phyloP scores from a whole-genome alignment of 1,140 invertebrate genomes.

The Hyphantria cunea region DNA sequence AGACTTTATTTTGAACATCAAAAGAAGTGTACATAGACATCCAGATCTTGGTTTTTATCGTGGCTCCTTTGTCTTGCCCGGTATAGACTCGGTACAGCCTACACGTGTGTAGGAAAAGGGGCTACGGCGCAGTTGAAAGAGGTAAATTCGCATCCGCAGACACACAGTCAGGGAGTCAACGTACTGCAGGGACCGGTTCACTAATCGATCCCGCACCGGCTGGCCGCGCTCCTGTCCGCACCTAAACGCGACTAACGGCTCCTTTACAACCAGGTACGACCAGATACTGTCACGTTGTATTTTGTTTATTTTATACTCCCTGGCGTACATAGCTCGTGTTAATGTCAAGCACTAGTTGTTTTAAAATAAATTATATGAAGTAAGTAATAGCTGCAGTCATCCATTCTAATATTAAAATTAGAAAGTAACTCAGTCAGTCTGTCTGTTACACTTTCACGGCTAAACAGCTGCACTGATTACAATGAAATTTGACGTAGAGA shows the following conservation, averaged over 20 bases:
- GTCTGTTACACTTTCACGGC: too few relatives aligned
- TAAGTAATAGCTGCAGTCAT: too few relatives aligned
- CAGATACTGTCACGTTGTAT: slow-evolving; percentile 28
- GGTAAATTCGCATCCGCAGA: slow-evolving; percentile 64
- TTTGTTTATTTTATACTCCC: slow-evolving; percentile 18
- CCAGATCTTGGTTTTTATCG: too few relatives aligned
- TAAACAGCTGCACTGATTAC: too few relatives aligned
- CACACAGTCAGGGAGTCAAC: slow-evolving; percentile 71
- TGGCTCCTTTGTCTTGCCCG: neutral
- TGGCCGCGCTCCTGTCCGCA: slow-evolving; percentile 67
- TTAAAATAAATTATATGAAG: too few relatives aligned
- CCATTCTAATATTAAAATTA: too few relatives aligned
- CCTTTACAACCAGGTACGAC: slow-evolving; percentile 47
- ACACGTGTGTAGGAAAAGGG: neutral
- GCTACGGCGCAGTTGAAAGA: slow-evolving; percentile 44
- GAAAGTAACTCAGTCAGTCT: too few relatives aligned
- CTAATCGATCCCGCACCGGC: slow-evolving; percentile 73
- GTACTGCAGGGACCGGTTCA: slow-evolving; percentile 73
- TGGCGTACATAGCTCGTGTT: neutral
- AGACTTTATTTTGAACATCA: too few relatives aligned
- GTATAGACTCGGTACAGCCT: too few relatives aligned
- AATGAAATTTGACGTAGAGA: too few relatives aligned
- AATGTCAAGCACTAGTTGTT: too few relatives aligned
- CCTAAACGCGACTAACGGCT: slow-evolving; percentile 73
- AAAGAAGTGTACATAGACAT: too few relatives aligned